These are phyloP conservation scores for Drosophila sordidapex DNA, from an alignment of 2,888 invertebrate species.

Conservation along the genomic window DNA sequence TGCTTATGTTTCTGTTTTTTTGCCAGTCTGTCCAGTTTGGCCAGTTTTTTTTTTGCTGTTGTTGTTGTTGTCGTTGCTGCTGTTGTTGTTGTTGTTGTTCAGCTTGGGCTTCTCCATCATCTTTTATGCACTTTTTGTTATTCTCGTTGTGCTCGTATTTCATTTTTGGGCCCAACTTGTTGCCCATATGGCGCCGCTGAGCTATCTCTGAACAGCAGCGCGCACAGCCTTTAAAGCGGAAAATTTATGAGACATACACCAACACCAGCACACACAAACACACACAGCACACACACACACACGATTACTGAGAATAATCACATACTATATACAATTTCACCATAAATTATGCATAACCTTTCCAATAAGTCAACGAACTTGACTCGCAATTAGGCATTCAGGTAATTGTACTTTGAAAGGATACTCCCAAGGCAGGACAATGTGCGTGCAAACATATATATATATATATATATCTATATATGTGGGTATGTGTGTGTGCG, in stretches of 20 bases:
- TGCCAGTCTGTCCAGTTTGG: constrained; percentile 66
- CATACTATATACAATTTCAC: constrained; percentile 62
- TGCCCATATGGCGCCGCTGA: constrained; percentile 76
- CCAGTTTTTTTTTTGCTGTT: constrained; percentile 51
- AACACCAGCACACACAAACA: not conserved
- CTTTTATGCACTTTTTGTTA: constrained; percentile 43
- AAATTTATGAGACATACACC: constrained; percentile 66
- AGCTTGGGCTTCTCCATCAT: constrained; percentile 65
- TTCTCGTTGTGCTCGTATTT: constrained; percentile 74
- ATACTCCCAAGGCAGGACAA: constrained; percentile 40
- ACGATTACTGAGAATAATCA: constrained; percentile 36
- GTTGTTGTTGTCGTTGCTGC: constrained; percentile 23
- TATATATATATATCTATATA: not conserved
- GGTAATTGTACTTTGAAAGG: constrained; percentile 13
- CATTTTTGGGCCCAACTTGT: constrained; percentile 55
- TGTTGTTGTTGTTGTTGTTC: constrained; percentile 24
- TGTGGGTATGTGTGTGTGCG: not conserved
- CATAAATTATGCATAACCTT: constrained; percentile 69
- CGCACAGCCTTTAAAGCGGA: constrained; percentile 54
- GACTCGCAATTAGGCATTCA: constrained; percentile 15
- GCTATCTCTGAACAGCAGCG: constrained; percentile 47
- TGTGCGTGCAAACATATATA: constrained; percentile 13
- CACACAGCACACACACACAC: not conserved
- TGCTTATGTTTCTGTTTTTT: constrained; percentile 21
- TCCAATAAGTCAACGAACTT: constrained; percentile 70